phyloP scores from a whole-genome alignment of 2,797 vertebrate species.

The Nannoperca obscura region DNA sequence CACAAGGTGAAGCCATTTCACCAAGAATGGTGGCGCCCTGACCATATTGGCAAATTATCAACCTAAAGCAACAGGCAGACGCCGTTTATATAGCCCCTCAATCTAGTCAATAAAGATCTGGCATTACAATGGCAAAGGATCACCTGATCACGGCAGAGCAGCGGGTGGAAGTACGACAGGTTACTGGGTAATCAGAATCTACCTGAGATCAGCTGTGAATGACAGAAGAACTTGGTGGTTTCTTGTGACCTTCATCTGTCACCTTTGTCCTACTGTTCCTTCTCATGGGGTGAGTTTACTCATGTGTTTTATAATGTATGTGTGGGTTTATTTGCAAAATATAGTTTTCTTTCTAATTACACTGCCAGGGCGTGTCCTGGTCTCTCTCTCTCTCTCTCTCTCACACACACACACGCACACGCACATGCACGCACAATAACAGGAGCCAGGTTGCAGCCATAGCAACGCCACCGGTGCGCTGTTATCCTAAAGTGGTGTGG shows the following conservation, averaged over 20 bases:
- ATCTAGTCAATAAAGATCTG: background rate
- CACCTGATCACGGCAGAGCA: background rate
- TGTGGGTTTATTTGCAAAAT: background rate
- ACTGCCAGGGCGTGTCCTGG: background rate
- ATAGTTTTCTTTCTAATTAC: background rate
- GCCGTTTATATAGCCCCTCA: background rate
- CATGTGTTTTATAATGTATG: background rate
- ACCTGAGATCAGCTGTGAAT: background rate
- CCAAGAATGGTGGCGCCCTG: background rate
- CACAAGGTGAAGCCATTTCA: conserved; percentile 68
- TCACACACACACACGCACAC: background rate
- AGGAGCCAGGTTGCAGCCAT: conserved; percentile 77
- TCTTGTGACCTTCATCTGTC: conserved; percentile 31
- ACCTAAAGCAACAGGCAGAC: conserved; percentile 54
- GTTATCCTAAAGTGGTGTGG: conserved; percentile 60
- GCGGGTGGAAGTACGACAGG: no score
- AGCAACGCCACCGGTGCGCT: conserved; percentile 75
- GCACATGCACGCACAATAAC: conserved; percentile 37
- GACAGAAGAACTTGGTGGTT: background rate
- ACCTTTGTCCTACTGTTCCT: background rate
- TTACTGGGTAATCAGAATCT: background rate
- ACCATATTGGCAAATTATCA: background rate
- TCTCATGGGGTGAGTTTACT: conserved; percentile 10
- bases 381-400: background rate
- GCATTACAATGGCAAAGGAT: background rate